phyloP scores from a whole-genome alignment of 2,113 vertebrate genomes.

The Hyaena hyaena region DNA sequence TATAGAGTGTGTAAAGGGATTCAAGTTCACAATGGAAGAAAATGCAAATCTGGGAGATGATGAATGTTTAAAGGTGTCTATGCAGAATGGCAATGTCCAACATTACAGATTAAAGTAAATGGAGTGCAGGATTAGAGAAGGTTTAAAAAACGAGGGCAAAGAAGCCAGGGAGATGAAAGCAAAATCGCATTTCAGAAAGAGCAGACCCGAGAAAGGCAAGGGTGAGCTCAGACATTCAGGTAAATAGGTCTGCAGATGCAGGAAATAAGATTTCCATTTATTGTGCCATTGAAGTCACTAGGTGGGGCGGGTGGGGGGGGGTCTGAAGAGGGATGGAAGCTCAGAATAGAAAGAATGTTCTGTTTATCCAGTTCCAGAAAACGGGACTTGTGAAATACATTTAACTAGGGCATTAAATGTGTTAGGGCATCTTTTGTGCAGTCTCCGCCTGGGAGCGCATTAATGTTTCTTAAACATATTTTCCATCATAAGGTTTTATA shows the following conservation, averaged over 20 bases:
- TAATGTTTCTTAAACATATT: slow-evolving; percentile 61
- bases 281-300: slow-evolving; percentile 47
- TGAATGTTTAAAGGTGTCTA: slow-evolving; percentile 76
- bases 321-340: neutral
- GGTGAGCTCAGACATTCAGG: slow-evolving; percentile 64
- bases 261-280: slow-evolving; percentile 75
- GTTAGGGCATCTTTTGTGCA: slow-evolving; percentile 38
- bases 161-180: slow-evolving; percentile 63
- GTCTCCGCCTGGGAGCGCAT: neutral
- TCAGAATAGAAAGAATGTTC: slow-evolving; percentile 70
- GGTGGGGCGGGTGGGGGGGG: neutral
- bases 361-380: slow-evolving; percentile 70
- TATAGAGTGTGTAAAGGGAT: slow-evolving; percentile 44
- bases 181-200: slow-evolving; percentile 55
- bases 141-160: slow-evolving; percentile 22
- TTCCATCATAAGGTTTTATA: slow-evolving; percentile 59
- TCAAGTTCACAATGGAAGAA: slow-evolving; percentile 61
- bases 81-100: slow-evolving; percentile 79
- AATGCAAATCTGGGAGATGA: slow-evolving; percentile 67
- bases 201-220: slow-evolving; percentile 28
- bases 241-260: slow-evolving; percentile 71
- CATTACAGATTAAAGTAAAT: slow-evolving; percentile 71
- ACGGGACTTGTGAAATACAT: neutral
- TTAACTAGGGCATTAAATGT: slow-evolving; percentile 65
- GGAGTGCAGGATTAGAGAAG: slow-evolving; percentile 58